Conservation (phyloP, 2,888 invertebrate species). For the Ceramica pisi region DNA sequence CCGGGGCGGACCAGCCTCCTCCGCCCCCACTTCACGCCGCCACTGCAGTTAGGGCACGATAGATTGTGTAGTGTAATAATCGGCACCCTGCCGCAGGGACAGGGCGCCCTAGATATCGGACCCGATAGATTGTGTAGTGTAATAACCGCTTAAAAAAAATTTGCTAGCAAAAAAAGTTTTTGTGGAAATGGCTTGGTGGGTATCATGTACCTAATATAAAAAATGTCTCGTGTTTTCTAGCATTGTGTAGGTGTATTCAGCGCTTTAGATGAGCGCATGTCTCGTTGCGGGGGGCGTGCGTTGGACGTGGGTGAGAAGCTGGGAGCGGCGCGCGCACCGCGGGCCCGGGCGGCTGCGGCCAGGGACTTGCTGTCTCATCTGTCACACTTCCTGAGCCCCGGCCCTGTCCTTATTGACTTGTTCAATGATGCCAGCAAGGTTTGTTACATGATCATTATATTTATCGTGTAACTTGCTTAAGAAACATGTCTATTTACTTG, state of each 20-base stretch:
- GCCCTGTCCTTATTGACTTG: conserved; percentile 95
- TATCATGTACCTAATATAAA: neutral
- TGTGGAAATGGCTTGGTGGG: too few species aligned
- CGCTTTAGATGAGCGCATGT: conserved; percentile 98
- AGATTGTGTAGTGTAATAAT: too few species aligned
- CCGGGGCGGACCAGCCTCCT: too few species aligned
- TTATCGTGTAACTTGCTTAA: neutral
- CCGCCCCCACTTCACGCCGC: too few species aligned
- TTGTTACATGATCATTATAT: conserved; percentile 48
- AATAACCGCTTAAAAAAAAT: too few species aligned
- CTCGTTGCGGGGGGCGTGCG: conserved; percentile 99
- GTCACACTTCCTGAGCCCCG: conserved; percentile 96
- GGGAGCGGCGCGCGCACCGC: conserved; percentile 98
- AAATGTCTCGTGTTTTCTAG: conserved; percentile 81
- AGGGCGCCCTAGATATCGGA: too few species aligned
- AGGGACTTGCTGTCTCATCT: conserved; percentile 97
- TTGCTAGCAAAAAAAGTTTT: too few species aligned
- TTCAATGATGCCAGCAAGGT: conserved; percentile 96
- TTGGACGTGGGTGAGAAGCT: conserved; percentile 99
- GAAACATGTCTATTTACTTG: neutral
- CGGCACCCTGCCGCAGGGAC: too few species aligned
- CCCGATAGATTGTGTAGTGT: too few species aligned
- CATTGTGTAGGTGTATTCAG: conserved; percentile 96
- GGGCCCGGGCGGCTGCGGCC: conserved; percentile 98
- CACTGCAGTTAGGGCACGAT: too few species aligned